Evolutionary conservation across 2,113 vertebrate species (phyloP).

Genomic region (Mystacornis crossleyi): DNA sequence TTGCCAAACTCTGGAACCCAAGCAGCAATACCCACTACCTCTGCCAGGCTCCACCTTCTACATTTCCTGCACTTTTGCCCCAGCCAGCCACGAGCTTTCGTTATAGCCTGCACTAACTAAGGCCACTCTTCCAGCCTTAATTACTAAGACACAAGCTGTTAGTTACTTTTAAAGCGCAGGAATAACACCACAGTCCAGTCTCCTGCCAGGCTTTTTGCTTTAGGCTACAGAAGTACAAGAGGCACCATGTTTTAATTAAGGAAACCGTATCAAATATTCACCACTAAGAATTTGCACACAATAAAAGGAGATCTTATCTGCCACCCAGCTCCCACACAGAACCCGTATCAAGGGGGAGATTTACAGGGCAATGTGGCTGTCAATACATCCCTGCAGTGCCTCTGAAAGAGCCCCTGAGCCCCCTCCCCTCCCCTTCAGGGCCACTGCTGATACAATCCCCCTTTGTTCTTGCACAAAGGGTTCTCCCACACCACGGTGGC

Average conservation of each 20-base stretch:
- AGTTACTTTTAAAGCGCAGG: background rate
- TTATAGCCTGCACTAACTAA: background rate
- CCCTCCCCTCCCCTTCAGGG: background rate
- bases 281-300: background rate
- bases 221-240: background rate
- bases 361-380: background rate
- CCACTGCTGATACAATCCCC: background rate
- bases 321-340: background rate
- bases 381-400: background rate
- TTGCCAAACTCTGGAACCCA: background rate
- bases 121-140: background rate
- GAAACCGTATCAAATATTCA: background rate
- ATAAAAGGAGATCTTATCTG: background rate
- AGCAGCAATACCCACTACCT: background rate
- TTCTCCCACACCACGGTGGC: background rate
- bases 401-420: background rate
- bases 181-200: background rate
- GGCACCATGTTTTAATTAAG: background rate
- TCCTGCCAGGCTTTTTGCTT: background rate
- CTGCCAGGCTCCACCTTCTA: background rate
- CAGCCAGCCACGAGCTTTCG: background rate
- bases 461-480: conserved; percentile 46
- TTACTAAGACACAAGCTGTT: background rate
- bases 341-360: background rate
- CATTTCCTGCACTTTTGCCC: background rate